Base-by-base conservation (phyloP, 2,113 vertebrate genomes). In the Felis catus region DNA sequence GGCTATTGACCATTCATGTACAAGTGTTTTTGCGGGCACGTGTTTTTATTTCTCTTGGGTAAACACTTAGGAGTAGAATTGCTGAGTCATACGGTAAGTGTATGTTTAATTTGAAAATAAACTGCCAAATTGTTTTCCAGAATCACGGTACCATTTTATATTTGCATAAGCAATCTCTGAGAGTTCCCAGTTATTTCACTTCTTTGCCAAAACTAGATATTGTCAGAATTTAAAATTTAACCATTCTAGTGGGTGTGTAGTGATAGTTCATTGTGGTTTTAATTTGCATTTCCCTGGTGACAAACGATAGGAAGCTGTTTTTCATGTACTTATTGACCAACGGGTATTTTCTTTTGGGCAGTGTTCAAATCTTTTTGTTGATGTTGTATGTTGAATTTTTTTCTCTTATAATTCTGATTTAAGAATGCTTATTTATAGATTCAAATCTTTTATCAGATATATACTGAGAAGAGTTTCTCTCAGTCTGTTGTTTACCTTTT, bases 31-130 rank as follows among this genome's bases (percentile, higher is more conserved):
- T 58, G 15, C 51, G 36, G 51, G n/a, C 70, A 12, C 33, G 39
- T 83, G 68, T 91, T 94, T 94, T 94, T 48, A 23, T 91, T 96
- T 91, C 36, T 79, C 9, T 78, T 79, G 61, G 58, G 7, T 74
- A 93, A 68, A 58, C 89, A 89, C 4, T 53, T 63, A 65, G 48
- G 51, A 87, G 41, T 41, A 25, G 12, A 79, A 61, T 89, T 94
- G 80, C 63, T 85, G 36, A 29, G 29, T 61, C 15, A 21, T 29
- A 51, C 21, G 58, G 27, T 18, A 85, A 51, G 6, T 41, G 2
- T 80, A 23, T 76, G 36, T 66, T 92, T 94, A 36, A 48, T 74
- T 91, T 89, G 31, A 31, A 41, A 48, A 89, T 89, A 92, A 71
- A 71, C 51, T 81, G 39, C 48, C n/a, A 81, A 36, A 61, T 41